Conservation (phyloP, 1,140 invertebrate species). For the Pogonomyrmex barbatus region DNA sequence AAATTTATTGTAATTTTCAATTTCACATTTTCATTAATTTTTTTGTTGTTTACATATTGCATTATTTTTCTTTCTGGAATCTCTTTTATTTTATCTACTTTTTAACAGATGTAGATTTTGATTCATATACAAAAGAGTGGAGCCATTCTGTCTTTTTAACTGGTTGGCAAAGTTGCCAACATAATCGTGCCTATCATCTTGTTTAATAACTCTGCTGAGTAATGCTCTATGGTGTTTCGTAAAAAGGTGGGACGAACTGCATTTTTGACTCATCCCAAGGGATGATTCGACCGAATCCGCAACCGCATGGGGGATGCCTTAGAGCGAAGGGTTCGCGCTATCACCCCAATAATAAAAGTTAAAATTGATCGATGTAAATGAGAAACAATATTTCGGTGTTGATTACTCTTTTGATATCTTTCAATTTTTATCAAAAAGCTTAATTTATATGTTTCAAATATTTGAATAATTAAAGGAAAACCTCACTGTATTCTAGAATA, state of each 20-base stretch:
- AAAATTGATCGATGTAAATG: slow-evolving; percentile 70
- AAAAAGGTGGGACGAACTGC: slow-evolving; percentile 53
- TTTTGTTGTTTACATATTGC: background rate
- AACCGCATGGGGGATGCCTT: slow-evolving; percentile 59
- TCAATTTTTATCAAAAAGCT: slow-evolving; percentile 8
- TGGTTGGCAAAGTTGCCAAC: slow-evolving; percentile 52
- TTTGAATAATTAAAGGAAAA: background rate
- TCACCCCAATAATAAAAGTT: slow-evolving; percentile 69
- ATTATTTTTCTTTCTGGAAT: slow-evolving; percentile 26
- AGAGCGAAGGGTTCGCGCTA: slow-evolving; percentile 28
- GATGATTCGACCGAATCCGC: slow-evolving; percentile 73
- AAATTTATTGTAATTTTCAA: background rate
- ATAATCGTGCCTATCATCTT: slow-evolving; percentile 81
- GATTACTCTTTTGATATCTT: slow-evolving; percentile 31
- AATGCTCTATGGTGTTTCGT: slow-evolving; percentile 55
- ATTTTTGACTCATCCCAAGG: slow-evolving; percentile 73
- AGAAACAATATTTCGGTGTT: slow-evolving; percentile 27
- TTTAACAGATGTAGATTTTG: slow-evolving; percentile 25
- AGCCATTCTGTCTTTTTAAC: slow-evolving; percentile 36
- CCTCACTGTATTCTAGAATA: background rate
- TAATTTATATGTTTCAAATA: background rate
- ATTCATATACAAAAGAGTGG: background rate
- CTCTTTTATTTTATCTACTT: background rate
- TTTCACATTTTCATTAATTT: background rate
- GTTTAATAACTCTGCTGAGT: slow-evolving; percentile 74